Percentiles rank a stretch among this genome's conserved stretches.
Evolutionary conservation across 2,113 vertebrate species (phyloP).

Genomic region (Bostrychus sinensis): DNA sequence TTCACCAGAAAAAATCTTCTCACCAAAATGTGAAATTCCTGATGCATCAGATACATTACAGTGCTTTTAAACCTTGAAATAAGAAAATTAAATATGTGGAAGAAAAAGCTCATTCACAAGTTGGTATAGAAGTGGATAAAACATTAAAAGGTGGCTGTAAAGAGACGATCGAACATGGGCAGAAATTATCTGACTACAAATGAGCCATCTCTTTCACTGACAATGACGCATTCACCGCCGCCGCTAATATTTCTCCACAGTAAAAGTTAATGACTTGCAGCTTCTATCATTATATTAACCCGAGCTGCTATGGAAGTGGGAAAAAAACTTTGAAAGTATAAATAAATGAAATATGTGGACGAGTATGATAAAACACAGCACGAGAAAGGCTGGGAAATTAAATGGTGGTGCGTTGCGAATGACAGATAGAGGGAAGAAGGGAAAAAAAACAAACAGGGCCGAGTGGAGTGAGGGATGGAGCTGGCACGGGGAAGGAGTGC

Average conservation of each 20-base stretch:
- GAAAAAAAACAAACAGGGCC: constrained; percentile 1
- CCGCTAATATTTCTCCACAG: constrained; percentile 12
- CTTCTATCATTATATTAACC: constrained; percentile 15
- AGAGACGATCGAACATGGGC: constrained; percentile 9
- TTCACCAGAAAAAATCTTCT: no score
- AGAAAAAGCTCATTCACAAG: constrained; percentile 21
- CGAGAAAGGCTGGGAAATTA: constrained; percentile 1
- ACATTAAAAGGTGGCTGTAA: constrained; percentile 20
- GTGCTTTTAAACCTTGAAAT: no score
- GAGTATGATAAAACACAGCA: neutral
- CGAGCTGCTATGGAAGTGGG: neutral
- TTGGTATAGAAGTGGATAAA: constrained; percentile 27
- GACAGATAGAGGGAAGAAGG: constrained; percentile 18
- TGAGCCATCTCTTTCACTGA: constrained; percentile 27
- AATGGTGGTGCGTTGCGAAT: constrained; percentile 6
- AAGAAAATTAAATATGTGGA: no score
- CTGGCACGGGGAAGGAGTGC: neutral
- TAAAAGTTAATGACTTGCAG: constrained; percentile 28
- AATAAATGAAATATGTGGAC: neutral
- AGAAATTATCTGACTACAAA: constrained; percentile 25
- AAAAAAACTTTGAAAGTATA: neutral
- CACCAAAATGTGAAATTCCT: no score
- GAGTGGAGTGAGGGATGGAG: constrained; percentile 14
- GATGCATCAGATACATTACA: no score
- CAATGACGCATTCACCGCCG: constrained; percentile 19